Evolutionary conservation across 2,113 vertebrate genomes (phyloP).

Genomic region (Pitta sordida): DNA sequence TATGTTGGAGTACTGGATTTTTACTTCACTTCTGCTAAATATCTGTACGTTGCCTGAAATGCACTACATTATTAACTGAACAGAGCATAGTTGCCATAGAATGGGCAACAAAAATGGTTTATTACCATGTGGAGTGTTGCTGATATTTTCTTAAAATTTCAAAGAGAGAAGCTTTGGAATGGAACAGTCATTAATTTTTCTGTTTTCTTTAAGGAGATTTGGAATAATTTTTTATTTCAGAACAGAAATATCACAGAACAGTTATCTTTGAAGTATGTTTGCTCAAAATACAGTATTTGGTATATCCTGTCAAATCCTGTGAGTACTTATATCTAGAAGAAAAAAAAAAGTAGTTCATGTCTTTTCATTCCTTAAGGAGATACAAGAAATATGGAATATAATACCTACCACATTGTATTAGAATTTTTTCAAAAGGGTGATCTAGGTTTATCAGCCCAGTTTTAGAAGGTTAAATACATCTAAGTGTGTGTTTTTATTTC

Average conservation of each 20-base stretch:
- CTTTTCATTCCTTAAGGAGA: background rate
- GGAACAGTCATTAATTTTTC: background rate
- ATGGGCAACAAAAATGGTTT: background rate
- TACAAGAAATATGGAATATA: background rate
- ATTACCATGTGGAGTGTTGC: background rate
- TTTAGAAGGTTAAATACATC: background rate
- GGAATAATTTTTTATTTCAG: background rate
- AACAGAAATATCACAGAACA: background rate
- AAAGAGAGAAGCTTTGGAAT: background rate
- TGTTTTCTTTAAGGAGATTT: background rate
- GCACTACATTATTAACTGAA: background rate
- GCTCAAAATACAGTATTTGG: background rate
- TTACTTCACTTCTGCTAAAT: background rate
- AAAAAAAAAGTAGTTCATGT: background rate
- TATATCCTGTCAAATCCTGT: background rate
- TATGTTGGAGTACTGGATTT: background rate
- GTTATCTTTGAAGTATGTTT: background rate
- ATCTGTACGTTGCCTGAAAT: background rate
- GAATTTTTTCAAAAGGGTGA: background rate
- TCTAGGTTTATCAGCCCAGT: background rate
- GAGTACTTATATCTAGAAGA: background rate
- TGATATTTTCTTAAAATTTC: background rate
- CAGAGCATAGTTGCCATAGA: background rate
- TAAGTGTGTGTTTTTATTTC: background rate
- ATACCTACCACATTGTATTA: background rate